phyloP scores from a whole-genome alignment of 2,113 vertebrate species.

The Protomyctophum bolini region DNA sequence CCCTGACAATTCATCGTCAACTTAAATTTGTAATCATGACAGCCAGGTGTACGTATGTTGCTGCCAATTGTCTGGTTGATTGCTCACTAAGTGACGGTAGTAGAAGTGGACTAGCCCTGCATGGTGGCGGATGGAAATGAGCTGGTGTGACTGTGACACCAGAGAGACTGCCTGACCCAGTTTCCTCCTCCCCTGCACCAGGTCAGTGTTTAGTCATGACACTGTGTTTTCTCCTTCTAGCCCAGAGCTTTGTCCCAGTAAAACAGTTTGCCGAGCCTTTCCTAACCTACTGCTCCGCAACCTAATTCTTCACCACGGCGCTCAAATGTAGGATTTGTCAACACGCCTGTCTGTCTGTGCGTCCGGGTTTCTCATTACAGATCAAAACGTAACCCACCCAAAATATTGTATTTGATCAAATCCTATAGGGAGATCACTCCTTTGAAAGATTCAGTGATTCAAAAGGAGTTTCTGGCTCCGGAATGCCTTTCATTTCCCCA shows the following conservation, averaged over 20 bases:
- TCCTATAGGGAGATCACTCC: not conserved
- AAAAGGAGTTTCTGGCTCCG: too few species aligned
- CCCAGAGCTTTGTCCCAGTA: conserved; percentile 53
- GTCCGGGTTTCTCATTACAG: not conserved
- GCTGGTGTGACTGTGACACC: conserved; percentile 61
- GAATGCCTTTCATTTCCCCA: not conserved
- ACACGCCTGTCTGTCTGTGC: not conserved
- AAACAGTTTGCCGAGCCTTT: conserved; percentile 21
- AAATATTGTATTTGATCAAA: not conserved
- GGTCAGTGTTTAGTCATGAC: conserved; percentile 59
- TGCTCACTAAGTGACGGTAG: not conserved
- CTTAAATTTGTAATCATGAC: too few species aligned
- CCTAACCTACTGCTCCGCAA: conserved; percentile 26
- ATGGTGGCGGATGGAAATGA: conserved; percentile 68
- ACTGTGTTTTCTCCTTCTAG: conserved; percentile 53
- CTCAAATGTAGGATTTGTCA: conserved; percentile 1
- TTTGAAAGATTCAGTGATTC: not conserved
- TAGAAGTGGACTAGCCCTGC: too few species aligned
- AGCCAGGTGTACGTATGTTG: not conserved
- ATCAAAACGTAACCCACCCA: not conserved
- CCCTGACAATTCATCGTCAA: too few species aligned
- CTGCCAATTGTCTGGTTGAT: not conserved
- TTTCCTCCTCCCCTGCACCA: conserved; percentile 65
- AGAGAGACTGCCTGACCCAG: conserved; percentile 70
- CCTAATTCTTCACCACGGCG: conserved; percentile 2